These are phyloP conservation scores for Promerops cafer DNA, from an alignment of 2,113 vertebrate genomes.

Conservation along the genomic window DNA sequence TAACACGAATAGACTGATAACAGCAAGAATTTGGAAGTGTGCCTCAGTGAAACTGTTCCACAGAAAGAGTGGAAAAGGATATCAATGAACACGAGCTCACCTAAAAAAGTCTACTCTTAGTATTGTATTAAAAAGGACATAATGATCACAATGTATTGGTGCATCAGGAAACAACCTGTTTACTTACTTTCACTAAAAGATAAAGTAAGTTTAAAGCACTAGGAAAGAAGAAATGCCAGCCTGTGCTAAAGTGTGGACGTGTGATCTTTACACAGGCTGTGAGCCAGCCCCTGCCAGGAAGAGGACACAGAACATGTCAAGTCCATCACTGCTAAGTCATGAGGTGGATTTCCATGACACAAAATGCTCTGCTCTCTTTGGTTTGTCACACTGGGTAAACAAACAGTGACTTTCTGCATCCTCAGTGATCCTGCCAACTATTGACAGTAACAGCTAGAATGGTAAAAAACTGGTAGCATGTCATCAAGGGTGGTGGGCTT, in stretches of 20 bases:
- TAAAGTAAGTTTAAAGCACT: background rate
- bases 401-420: background rate
- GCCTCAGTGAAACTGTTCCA: background rate
- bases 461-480: background rate
- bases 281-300: background rate
- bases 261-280: background rate
- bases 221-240: background rate
- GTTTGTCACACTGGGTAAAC: background rate
- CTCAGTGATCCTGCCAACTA: background rate
- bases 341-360: background rate
- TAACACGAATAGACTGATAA: background rate
- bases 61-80: background rate
- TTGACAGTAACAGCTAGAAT: background rate
- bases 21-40: background rate
- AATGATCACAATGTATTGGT: background rate
- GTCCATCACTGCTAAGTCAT: accelerated
- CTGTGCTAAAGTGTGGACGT: background rate
- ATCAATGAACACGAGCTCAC: background rate
- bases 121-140: background rate
- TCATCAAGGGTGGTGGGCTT: background rate
- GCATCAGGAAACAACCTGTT: background rate
- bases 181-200: background rate
- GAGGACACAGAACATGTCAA: background rate
- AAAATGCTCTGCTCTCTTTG: background rate
- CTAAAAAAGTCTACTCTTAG: background rate